phyloP scores from a whole-genome alignment of 2,888 invertebrate genomes.

The Protophormia terraenovae region DNA sequence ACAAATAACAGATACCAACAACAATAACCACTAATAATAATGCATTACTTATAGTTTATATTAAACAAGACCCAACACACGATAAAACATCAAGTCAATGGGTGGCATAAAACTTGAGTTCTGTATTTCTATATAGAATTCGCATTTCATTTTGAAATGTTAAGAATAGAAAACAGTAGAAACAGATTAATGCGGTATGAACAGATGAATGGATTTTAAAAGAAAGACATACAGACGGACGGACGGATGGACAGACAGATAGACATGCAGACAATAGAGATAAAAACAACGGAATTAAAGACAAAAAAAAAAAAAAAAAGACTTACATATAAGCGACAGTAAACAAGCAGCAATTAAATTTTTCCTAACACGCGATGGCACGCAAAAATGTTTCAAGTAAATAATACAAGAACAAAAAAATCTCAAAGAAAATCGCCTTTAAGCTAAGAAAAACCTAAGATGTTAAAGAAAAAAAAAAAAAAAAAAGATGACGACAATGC shows the following conservation, averaged over 20 bases:
- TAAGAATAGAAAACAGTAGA: slow-evolving; percentile 12
- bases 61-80: slow-evolving; percentile 52
- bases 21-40: slow-evolving; percentile 1
- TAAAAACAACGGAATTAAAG: neutral
- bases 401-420: slow-evolving; percentile 16
- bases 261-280: slow-evolving; percentile 2
- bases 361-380: slow-evolving; percentile 65
- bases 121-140: neutral
- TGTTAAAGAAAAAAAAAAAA: slow-evolving; percentile 30
- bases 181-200: neutral
- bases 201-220: slow-evolving; percentile 11
- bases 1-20: slow-evolving; percentile 33
- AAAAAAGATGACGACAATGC: slow-evolving; percentile 35
- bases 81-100: slow-evolving; percentile 59
- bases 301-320: neutral
- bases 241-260: slow-evolving; percentile 11
- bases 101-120: slow-evolving; percentile 58
- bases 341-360: slow-evolving; percentile 65
- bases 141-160: neutral
- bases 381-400: slow-evolving; percentile 64
- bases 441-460: neutral
- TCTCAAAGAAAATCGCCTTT: neutral
- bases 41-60: slow-evolving; percentile 39
- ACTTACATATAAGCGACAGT: slow-evolving; percentile 21
- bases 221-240: too few relatives aligned